Percentiles rank a stretch among this genome's conserved stretches.
Evolutionary conservation across 2,888 invertebrate genomes (phyloP).

Genomic region (Hirtodrosophila alboralis): DNA sequence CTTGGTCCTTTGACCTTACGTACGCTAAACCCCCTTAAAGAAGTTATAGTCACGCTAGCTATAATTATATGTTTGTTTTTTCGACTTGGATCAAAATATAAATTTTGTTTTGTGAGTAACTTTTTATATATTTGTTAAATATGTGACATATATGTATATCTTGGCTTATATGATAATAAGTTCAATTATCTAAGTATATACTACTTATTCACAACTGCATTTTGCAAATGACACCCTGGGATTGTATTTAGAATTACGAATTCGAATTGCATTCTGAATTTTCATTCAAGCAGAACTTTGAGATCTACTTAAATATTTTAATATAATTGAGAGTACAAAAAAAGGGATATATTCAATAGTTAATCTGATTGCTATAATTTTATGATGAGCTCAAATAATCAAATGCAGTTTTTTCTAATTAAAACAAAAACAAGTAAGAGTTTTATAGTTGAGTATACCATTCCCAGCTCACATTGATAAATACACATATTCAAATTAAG

Average conservation of each 20-base stretch:
- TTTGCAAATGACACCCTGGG: slow-evolving; percentile 1
- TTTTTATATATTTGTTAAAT: too few relatives aligned
- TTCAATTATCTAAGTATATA: too few relatives aligned
- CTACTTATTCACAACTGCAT: slow-evolving; percentile 4
- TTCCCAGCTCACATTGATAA: too few relatives aligned
- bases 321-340: not conserved
- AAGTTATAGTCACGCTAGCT: slow-evolving; percentile 15
- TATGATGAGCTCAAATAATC: not conserved
- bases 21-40: not conserved
- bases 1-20: slow-evolving; percentile 10
- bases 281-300: slow-evolving; percentile 40
- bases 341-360: slow-evolving; percentile 4
- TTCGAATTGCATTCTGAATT: slow-evolving; percentile 21
- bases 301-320: slow-evolving; percentile 27
- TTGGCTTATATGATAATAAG: too few relatives aligned
- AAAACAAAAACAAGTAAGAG: too few relatives aligned
- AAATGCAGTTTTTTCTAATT: too few relatives aligned
- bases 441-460: too few relatives aligned
- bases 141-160: too few relatives aligned
- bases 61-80: not conserved
- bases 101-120: too few relatives aligned
- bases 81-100: too few relatives aligned
- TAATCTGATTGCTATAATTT: not conserved
- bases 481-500: too few relatives aligned
- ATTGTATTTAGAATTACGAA: slow-evolving; percentile 11